Percentiles rank a stretch among this genome's conserved stretches.
These are phyloP conservation scores for Nothocercus nigrocapillus DNA, from an alignment of 2,113 vertebrate species.

Conservation along the genomic window DNA sequence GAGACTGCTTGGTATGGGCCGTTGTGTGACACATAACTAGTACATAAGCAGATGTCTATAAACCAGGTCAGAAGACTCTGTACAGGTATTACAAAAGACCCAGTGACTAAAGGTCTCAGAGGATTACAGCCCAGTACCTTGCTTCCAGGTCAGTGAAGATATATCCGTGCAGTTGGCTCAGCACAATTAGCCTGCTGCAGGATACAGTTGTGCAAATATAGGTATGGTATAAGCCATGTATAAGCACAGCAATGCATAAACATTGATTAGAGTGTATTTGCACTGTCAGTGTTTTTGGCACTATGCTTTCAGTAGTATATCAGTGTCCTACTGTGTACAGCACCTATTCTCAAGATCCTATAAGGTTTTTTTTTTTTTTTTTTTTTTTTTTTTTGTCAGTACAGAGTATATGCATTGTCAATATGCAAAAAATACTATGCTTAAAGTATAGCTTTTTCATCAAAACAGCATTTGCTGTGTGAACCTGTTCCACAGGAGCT, in stretches of 20 bases:
- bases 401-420: background rate
- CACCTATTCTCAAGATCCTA: background rate
- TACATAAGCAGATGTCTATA: background rate
- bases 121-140: background rate
- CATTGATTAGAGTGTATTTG: background rate
- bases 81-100: slow-evolving; percentile 24
- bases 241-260: background rate
- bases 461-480: background rate
- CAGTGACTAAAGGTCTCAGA: background rate
- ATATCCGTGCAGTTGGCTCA: background rate
- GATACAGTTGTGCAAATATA: background rate
- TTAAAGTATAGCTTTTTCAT: background rate
- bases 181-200: background rate
- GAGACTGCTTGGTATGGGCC: background rate
- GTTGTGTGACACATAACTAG: background rate
- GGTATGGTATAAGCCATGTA: background rate
- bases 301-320: background rate
- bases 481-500: background rate
- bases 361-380: background rate
- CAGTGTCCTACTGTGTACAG: background rate
- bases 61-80: slow-evolving; percentile 25
- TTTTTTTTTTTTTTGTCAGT: background rate
- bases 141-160: background rate
- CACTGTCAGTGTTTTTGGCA: background rate
- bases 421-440: background rate